Conservation (phyloP, 1,140 invertebrate genomes). For the Euwallacea similis region DNA sequence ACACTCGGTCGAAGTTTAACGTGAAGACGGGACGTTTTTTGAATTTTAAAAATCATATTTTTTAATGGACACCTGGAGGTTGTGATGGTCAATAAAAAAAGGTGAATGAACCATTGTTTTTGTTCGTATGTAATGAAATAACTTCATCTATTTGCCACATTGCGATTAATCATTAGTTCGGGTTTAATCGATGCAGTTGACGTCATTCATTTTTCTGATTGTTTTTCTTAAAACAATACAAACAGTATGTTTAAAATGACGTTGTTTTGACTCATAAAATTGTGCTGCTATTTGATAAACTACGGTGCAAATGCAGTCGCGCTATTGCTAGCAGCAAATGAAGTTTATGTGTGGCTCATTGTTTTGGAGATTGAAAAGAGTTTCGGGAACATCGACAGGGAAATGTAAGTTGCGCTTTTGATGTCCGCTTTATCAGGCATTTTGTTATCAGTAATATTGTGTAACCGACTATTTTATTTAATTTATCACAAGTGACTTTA, state of each 20-base stretch:
- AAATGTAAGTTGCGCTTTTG: conserved; percentile 23
- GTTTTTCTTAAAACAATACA: no score
- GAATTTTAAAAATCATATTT: neutral
- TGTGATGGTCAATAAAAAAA: neutral
- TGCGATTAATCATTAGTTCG: no score
- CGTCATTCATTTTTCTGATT: no score
- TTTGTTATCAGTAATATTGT: no score
- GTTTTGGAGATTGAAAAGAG: conserved; percentile 23
- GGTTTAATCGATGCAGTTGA: no score
- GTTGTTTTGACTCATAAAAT: neutral
- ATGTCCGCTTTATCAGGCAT: neutral
- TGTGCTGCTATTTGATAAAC: neutral
- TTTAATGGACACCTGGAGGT: neutral
- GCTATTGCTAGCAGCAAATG: conserved; percentile 4
- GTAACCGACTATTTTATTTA: no score
- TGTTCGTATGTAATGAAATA: no score
- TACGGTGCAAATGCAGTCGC: neutral
- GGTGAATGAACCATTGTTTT: no score
- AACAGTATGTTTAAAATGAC: neutral
- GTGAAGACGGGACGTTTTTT: conserved; percentile 3
- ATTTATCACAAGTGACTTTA: no score
- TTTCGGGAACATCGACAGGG: conserved; percentile 3
- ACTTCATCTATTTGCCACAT: no score
- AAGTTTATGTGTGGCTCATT: conserved; percentile 24
- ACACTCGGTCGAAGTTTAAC: neutral